Percentiles rank a stretch among this genome's conserved stretches.
Conservation (phyloP, 2,888 invertebrate species). For the Caenorhabditis sulstoni region DNA sequence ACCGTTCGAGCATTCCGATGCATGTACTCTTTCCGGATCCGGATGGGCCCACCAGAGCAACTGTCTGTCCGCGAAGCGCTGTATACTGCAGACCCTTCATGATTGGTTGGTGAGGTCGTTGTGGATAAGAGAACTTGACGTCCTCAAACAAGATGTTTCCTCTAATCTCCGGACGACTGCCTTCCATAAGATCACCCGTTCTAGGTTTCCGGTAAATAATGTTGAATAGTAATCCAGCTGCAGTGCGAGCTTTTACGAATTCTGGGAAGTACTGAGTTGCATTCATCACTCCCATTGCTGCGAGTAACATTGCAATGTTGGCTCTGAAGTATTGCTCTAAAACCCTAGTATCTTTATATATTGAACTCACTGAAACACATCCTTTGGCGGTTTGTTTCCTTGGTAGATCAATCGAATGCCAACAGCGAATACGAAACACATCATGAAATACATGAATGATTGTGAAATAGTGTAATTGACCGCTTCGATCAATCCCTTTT, state of each 20-base stretch:
- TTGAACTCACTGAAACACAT: constrained; percentile 63
- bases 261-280: constrained; percentile 80
- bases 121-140: constrained; percentile 81
- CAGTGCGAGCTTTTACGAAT: constrained; percentile 81
- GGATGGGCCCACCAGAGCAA: constrained; percentile 85
- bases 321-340: constrained; percentile 43
- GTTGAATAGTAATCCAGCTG: constrained; percentile 81
- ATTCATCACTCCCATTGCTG: constrained; percentile 70
- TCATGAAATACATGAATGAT: constrained; percentile 69
- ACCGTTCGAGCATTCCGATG: constrained; percentile 88
- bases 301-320: constrained; percentile 63
- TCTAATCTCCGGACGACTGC: constrained; percentile 66
- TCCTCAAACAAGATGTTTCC: constrained; percentile 81
- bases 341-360: too few species aligned
- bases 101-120: constrained; percentile 72
- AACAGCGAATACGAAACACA: constrained; percentile 64
- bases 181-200: constrained; percentile 78
- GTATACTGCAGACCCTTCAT: constrained; percentile 80
- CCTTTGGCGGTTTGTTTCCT: constrained; percentile 50
- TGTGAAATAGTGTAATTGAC: constrained; percentile 64
- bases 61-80: constrained; percentile 79
- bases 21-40: constrained; percentile 93
- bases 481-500: constrained; percentile 57
- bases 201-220: constrained; percentile 78
- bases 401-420: constrained; percentile 67